Evolutionary conservation across 2,888 invertebrate genomes (phyloP).

Genomic region (Oligia latruncula): DNA sequence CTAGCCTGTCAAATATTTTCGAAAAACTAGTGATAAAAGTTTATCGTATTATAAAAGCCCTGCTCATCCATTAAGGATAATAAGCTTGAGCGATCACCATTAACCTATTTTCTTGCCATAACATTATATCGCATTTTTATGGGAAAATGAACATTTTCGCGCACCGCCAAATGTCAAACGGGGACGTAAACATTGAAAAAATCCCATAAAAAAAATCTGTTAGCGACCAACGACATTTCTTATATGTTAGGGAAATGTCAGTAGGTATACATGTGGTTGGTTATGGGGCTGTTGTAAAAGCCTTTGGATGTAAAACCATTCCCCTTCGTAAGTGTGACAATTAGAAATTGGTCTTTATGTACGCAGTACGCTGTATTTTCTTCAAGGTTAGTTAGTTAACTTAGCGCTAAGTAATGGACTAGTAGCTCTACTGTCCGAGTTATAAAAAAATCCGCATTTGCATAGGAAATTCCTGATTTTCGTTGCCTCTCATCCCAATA

Average conservation of each 20-base stretch:
- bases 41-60: background rate
- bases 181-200: constrained; percentile 47
- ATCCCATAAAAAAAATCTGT: constrained; percentile 58
- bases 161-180: constrained; percentile 60
- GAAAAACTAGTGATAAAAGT: background rate
- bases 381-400: background rate
- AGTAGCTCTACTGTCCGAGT: background rate
- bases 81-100: constrained; percentile 48
- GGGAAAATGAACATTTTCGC: constrained; percentile 58
- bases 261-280: constrained; percentile 3
- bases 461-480: background rate
- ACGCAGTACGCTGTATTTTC: background rate
- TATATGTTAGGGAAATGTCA: constrained; percentile 66
- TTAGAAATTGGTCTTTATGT: background rate
- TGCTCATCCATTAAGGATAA: constrained; percentile 24
- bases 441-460: background rate
- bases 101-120: constrained; percentile 58
- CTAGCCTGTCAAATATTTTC: background rate
- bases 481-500: background rate
- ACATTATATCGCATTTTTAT: constrained; percentile 54
- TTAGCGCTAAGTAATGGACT: background rate
- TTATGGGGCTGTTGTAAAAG: constrained; percentile 14
- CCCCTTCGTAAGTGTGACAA: background rate
- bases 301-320: background rate
- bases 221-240: constrained; percentile 62